phyloP scores from a whole-genome alignment of 2,113 vertebrate species.

The Tricholaema leucomelas region DNA sequence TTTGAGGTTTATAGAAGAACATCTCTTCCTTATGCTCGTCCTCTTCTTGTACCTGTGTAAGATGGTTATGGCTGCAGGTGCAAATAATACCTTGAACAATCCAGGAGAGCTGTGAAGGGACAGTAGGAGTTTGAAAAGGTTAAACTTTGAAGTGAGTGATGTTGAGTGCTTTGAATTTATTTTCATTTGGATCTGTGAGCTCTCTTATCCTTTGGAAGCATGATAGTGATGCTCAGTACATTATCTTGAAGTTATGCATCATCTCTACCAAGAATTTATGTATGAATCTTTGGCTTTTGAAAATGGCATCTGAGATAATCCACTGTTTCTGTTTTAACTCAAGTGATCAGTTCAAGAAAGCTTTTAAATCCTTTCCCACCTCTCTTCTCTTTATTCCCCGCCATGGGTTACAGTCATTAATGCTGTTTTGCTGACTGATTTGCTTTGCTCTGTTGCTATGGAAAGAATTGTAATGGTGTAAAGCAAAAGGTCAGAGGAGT shows the following conservation, averaged over 20 bases:
- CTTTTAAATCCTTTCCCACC: background rate
- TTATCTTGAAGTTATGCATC: background rate
- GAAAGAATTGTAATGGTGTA: background rate
- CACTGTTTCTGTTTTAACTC: background rate
- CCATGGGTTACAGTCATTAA: background rate
- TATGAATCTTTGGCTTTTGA: background rate
- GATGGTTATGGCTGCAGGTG: background rate
- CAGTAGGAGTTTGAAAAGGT: background rate
- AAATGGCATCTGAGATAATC: background rate
- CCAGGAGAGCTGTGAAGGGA: background rate
- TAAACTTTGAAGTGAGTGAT: background rate
- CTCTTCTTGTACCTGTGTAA: background rate
- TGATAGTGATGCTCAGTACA: background rate
- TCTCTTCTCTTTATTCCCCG: background rate
- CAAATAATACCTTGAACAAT: background rate
- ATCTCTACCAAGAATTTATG: background rate
- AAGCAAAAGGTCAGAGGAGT: background rate
- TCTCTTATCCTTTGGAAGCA: background rate
- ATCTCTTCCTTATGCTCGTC: background rate
- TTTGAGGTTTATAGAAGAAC: background rate
- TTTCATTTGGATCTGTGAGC: background rate
- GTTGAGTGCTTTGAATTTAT: background rate
- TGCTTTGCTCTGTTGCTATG: background rate
- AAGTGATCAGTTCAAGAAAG: background rate
- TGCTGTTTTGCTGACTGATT: background rate